Evolutionary conservation across 2,113 vertebrate species (phyloP).

Genomic region (Ondatra zibethicus): DNA sequence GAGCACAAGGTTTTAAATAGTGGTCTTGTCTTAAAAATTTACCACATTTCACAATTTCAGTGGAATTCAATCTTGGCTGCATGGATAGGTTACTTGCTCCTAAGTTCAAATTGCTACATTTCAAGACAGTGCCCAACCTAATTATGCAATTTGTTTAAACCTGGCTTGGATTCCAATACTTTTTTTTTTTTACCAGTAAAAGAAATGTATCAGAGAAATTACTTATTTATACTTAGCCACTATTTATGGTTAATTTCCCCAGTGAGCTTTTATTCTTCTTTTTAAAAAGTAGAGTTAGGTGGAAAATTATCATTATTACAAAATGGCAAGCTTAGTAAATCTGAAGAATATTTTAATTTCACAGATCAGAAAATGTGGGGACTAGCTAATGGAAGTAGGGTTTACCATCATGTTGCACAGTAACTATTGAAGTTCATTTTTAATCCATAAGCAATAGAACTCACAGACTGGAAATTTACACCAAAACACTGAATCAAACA

Average conservation of each 20-base stretch:
- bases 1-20: not conserved
- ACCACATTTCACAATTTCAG: not conserved
- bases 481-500: slow-evolving; percentile 26
- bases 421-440: slow-evolving; percentile 17
- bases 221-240: not conserved
- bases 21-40: not conserved
- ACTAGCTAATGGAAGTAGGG: not conserved
- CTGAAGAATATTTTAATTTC: not conserved
- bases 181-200: not conserved
- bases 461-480: not conserved
- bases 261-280: not conserved
- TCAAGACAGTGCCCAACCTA: not conserved
- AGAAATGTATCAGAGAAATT: not conserved
- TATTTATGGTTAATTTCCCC: slow-evolving; percentile 30
- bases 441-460: slow-evolving; percentile 28
- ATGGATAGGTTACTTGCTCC: not conserved
- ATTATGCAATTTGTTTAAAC: not conserved
- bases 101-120: not conserved
- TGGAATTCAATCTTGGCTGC: not conserved
- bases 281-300: not conserved
- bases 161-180: not conserved
- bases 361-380: not conserved
- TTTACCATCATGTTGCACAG: not conserved
- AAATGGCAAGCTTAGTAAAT: not conserved
- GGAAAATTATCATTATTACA: not conserved